Base-by-base conservation (phyloP, 1,140 invertebrate species). In the Drosophila littoralis region DNA sequence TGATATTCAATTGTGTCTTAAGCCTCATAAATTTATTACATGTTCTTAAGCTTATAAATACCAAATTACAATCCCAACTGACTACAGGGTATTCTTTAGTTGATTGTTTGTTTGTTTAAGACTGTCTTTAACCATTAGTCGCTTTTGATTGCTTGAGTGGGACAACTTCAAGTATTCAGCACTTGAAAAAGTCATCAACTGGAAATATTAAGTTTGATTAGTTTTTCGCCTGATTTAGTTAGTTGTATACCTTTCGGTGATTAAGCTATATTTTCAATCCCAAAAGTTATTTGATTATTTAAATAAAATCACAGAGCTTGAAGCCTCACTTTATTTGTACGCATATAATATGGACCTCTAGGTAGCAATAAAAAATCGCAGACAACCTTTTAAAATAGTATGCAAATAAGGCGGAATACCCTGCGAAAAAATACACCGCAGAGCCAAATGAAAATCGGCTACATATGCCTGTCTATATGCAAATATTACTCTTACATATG, bases 401-500 rank as follows among this genome's bases (percentile, higher is more conserved):
- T 86, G 83, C 84, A 86, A 86, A 86, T 86, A 66, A 75, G 60
- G 7, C 45, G 51, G 66, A 10, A 28, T 15, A 43, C 57, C 32
- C 42, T 60, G 46, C 58, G 61, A 75, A 75, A 78, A 58, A 58
- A 8, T 22, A 10, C 51, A 64, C 52, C 72, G 82, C 83, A 79
- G 66, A 72, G 48, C 73, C 67, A 67, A 77, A 81, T 79, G 76
- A 85, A 82, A 86, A 86, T 77, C 79, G 76, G 65, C 79, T 83
- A 77, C 83, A 89, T 86, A 86, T 86, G 83, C 65, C 84, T 86
- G 76, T 86, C 83, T 86, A 86, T 86, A 86, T 86, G 84, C 79
- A 86, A 86, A 89, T 89, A 88, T 80, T 77, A 83, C 72, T 60
- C 52, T 60, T 83, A 83, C 79, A 83, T 86, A 88, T 88, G 83